A percentile compares a stretch with the other conserved stretches of the same genome.
Evolutionary conservation across 1,140 invertebrate species (phyloP).

Genomic region (Monochamus saltuarius): DNA sequence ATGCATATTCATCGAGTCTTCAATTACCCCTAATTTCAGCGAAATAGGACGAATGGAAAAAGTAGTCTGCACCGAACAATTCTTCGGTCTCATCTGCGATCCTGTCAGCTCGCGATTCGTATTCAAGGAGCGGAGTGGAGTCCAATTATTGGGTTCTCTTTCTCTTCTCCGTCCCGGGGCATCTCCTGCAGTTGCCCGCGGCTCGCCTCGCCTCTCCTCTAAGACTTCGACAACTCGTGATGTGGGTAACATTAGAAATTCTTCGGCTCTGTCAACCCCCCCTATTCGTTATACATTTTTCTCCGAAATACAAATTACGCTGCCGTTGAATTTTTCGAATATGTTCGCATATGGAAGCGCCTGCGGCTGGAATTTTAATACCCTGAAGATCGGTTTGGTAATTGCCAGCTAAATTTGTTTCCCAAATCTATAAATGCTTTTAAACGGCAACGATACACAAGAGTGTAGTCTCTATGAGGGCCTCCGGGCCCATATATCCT

Average conservation of each 20-base stretch:
- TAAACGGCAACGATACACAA: too few species aligned
- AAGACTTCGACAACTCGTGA: slow-evolving; percentile 32
- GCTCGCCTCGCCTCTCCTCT: neutral
- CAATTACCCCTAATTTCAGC: slow-evolving; percentile 31
- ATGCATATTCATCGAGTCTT: slow-evolving; percentile 24
- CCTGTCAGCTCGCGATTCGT: slow-evolving; percentile 41
- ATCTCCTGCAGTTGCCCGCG: slow-evolving; percentile 1
- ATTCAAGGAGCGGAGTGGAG: slow-evolving; percentile 40
- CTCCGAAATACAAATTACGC: slow-evolving; percentile 11
- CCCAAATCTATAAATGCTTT: too few species aligned
- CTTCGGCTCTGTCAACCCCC: slow-evolving; percentile 6
- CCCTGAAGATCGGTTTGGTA: neutral
- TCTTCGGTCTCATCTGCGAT: slow-evolving; percentile 21
- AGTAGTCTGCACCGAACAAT: slow-evolving; percentile 26
- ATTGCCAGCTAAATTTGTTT: too few species aligned
- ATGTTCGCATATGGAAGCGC: neutral
- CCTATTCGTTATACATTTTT: slow-evolving; percentile 9
- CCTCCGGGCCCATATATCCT: too few species aligned
- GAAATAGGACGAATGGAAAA: neutral
- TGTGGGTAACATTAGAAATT: slow-evolving; percentile 30
- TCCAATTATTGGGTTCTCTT: slow-evolving; percentile 43
- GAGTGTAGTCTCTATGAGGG: too few species aligned
- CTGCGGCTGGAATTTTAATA: neutral
- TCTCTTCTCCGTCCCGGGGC: slow-evolving; percentile 20
- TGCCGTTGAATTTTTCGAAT: too few species aligned